These are phyloP conservation scores for Camponotus vicinus DNA, from an alignment of 1,140 invertebrate species.

Conservation along the genomic window DNA sequence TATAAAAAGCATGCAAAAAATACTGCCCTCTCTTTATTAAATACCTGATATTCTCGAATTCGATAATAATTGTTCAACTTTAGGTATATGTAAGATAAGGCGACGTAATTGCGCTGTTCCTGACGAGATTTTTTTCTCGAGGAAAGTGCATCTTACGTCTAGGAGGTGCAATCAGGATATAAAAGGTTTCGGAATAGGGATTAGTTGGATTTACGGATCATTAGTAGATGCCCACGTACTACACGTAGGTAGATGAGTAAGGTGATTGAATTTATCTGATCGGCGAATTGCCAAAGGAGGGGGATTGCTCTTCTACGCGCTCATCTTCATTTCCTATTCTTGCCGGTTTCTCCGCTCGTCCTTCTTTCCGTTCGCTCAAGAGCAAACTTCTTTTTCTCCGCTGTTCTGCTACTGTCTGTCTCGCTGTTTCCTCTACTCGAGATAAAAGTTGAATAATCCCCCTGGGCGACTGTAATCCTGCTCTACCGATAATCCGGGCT, in stretches of 20 bases:
- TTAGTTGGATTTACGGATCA: slow-evolving; percentile 82
- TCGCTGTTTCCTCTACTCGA: slow-evolving; percentile 17
- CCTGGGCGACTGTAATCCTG: slow-evolving; percentile 57
- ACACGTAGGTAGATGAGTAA: slow-evolving; percentile 81
- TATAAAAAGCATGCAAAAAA: neutral
- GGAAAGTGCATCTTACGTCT: slow-evolving; percentile 42
- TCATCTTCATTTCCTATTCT: slow-evolving; percentile 71
- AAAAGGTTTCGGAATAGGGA: slow-evolving; percentile 78
- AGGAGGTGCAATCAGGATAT: slow-evolving; percentile 75
- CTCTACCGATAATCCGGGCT: slow-evolving; percentile 64
- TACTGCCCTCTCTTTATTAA: neutral
- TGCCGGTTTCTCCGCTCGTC: slow-evolving; percentile 52
- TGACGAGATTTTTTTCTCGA: slow-evolving; percentile 42
- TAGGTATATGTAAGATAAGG: slow-evolving; percentile 12
- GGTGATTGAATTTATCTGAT: slow-evolving; percentile 85
- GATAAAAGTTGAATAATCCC: slow-evolving; percentile 78
- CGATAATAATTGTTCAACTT: neutral
- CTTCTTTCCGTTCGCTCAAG: neutral
- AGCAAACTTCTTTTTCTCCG: slow-evolving; percentile 45
- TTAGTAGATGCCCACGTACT: slow-evolving; percentile 78
- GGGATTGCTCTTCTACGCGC: slow-evolving; percentile 52
- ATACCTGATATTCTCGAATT: neutral
- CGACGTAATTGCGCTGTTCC: slow-evolving; percentile 3
- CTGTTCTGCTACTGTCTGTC: slow-evolving; percentile 22
- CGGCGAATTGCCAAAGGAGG: slow-evolving; percentile 77